Base-by-base conservation (phyloP, 2,888 invertebrate genomes). In the Theretra japonica region DNA sequence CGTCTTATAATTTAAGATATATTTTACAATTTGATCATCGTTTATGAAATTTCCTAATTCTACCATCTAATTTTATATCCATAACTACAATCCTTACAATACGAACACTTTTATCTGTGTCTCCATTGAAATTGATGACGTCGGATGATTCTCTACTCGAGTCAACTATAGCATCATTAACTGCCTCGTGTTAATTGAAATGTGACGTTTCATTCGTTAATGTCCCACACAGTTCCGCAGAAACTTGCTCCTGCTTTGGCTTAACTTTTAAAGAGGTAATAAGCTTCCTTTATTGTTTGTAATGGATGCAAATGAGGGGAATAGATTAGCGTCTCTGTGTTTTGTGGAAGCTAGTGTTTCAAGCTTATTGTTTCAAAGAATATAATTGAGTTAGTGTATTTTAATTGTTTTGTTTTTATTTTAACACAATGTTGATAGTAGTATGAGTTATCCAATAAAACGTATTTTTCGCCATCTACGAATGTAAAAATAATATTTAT, bases 111-210 rank as follows among this genome's bases (percentile, higher is more conserved):
- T 5, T 58, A 25, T 23, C 58, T 17, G 3, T 5, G 58, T 25
- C 7, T 58, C 58, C 58, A 58, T 58, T 58, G 25, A 58, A 23
- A 23, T 25, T 23, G 58, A 58, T 25, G 58, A 58, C 17, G 25
- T 23, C 25, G 58, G 58, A 58, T 58, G 58, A 58, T 25, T 58
- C 58, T 23, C 23, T 58, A 23, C 23, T 58, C 58, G 5, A 58
- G 58, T 58, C 25, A 58, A 58, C 58, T 58, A 58, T 58, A 53
- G 53, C 5, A 58, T 58, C 58, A 25, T 53, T 53, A 53, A 53
- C 53, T 53, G 4, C 53, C 5, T 58, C 17, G 58, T 17, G 58
- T 28, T 58, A 25, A 58, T 58, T 58, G 58, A 58, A 58, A 58
- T 23, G 25, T n/a, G 53, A 53, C n/a, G 53, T 4, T 58, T 58